A percentile compares a stretch with the other conserved stretches of the same genome.
Evolutionary conservation across 2,113 vertebrate genomes (phyloP).

Genomic region (Pollimyrus isidori): DNA sequence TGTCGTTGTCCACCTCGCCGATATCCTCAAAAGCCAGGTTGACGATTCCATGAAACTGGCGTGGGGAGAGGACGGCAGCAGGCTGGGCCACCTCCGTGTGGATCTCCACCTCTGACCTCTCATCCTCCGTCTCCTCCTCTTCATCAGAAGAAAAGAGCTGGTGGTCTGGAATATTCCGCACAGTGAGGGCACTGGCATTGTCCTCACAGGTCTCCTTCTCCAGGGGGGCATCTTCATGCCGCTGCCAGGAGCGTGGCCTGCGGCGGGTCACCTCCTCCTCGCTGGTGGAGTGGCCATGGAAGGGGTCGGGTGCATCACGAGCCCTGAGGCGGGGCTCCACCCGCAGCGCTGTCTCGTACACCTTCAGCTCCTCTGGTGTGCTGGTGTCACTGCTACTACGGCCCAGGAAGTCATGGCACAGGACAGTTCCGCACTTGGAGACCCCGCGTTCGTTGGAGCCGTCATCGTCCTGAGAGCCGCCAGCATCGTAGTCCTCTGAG

Average conservation of each 20-base stretch:
- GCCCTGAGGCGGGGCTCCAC: slow-evolving; percentile 86
- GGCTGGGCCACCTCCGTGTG: slow-evolving; percentile 49
- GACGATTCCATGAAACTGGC: slow-evolving; percentile 83
- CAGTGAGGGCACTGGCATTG: slow-evolving; percentile 20
- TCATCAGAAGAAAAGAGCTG: slow-evolving; percentile 84
- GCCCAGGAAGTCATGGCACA: slow-evolving; percentile 89
- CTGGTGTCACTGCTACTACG: slow-evolving; percentile 97
- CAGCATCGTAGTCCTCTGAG: slow-evolving; percentile 95
- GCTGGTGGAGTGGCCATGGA: slow-evolving; percentile 78
- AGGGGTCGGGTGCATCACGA: slow-evolving; percentile 60
- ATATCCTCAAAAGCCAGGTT: slow-evolving; percentile 91
- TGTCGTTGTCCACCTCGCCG: slow-evolving; percentile 68
- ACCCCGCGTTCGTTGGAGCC: slow-evolving; percentile 81
- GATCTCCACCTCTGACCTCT: slow-evolving; percentile 80
- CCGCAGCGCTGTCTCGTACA: slow-evolving; percentile 78
- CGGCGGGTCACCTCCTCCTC: slow-evolving; percentile 78
- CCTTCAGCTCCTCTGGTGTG: slow-evolving; percentile 92
- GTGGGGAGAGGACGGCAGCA: slow-evolving; percentile 52
- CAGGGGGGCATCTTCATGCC: slow-evolving; percentile 47
- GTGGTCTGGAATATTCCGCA: slow-evolving; percentile 49
- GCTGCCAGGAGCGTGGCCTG: slow-evolving; percentile 69
- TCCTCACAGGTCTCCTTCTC: slow-evolving; percentile 48
- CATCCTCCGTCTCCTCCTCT: slow-evolving; percentile 85
- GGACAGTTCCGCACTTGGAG: slow-evolving; percentile 90
- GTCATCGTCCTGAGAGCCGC: slow-evolving; percentile 95